Evolutionary conservation across 2,888 invertebrate species (phyloP).

Genomic region (Halictus ligatus): DNA sequence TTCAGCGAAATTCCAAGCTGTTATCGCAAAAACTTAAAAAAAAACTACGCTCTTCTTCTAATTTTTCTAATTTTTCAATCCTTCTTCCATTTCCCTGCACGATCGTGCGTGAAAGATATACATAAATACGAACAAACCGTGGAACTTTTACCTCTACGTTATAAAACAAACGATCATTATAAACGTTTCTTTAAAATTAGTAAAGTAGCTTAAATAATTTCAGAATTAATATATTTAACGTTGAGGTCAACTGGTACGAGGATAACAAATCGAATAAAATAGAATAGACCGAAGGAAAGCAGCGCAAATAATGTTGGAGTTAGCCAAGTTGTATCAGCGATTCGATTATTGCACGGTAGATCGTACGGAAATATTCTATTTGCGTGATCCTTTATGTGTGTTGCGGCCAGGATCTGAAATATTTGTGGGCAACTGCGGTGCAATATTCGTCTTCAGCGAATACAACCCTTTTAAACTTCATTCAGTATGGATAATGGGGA

Average conservation of each 20-base stretch:
- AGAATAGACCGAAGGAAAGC: background rate
- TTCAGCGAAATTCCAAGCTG: background rate
- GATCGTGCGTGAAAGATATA: too few species aligned
- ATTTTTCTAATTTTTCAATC: background rate
- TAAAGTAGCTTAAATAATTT: too few species aligned
- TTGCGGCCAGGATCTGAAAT: background rate
- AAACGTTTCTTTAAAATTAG: too few species aligned
- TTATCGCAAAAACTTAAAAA: background rate
- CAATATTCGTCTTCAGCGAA: background rate
- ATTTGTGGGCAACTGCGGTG: background rate
- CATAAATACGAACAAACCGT: too few species aligned
- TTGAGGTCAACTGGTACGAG: too few species aligned
- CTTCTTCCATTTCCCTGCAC: too few species aligned
- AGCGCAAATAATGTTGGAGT: background rate
- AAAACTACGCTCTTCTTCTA: background rate
- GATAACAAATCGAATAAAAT: background rate
- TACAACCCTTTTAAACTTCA: constrained; percentile 6
- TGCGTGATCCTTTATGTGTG: background rate
- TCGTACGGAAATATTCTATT: background rate
- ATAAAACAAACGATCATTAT: too few species aligned
- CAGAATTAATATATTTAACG: too few species aligned
- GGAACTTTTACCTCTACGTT: too few species aligned
- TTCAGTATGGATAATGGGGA: background rate
- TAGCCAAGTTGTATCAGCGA: background rate
- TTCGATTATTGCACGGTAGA: background rate